Base-by-base conservation (phyloP, 2,113 vertebrate genomes). In the Melanocharis versteri region DNA sequence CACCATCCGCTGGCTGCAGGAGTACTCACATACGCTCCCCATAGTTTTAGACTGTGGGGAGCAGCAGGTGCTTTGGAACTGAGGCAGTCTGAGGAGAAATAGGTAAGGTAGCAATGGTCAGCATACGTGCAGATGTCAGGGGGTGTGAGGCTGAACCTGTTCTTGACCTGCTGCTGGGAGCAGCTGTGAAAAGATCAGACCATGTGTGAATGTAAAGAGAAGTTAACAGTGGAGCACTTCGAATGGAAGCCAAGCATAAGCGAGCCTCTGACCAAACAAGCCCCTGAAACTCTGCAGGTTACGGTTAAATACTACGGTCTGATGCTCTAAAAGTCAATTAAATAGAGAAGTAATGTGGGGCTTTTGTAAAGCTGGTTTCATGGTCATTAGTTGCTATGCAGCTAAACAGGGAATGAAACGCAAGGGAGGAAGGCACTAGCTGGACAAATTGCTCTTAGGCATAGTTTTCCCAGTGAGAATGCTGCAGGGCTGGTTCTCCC, bases 311-410 rank as follows among this genome's bases (percentile, higher is more conserved):
- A 80, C 54, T 81, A 60, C 0, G 5, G 26, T 93, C 94, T 81
- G 82, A 58, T 90, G 87, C 71, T 81, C 61, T 89, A 28, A 10
- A 97, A 97, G 95, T 95, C 97, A 96, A 97, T 98, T 95, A 97
- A 97, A 93, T 81, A 57, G 45, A 92, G 93, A 75, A 95, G 77
- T 87, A 89, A 90, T 44, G 24, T 35, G 71, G 30, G 30, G 33
- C 83, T 93, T 94, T 81, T 68, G 45, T 66, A 95, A 94, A 95
- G 91, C 93, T 97, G 94, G 84, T 92, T 96, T 92, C 96, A 87
- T 70, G 85, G 81, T 83, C 78, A 56, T 96, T 95, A 94, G 66
- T 79, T 96, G 83, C 89, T 97, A 84, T 23, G 58, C 93, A 95
- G 71, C 82, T 95, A 61, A 96, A 78, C 89, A 92, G 70, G 44